Evolutionary conservation across 1,140 invertebrate genomes (phyloP), one percentile per base, ranked within the genome.

Genomic region (Gonioctena quinquepunctata): DNA sequence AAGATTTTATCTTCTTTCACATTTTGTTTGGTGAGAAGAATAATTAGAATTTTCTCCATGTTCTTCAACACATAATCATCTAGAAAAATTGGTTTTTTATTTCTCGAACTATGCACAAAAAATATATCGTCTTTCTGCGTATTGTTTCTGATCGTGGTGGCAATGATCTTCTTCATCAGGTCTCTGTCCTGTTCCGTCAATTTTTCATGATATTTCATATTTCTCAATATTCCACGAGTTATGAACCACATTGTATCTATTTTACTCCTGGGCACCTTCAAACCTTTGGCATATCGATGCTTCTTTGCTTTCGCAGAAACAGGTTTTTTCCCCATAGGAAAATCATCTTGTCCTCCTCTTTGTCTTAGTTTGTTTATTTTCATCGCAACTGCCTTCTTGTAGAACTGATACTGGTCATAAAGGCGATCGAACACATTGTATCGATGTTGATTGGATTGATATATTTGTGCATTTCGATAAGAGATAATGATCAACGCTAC

Each of bases 401-500:
- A 75, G 16, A 70, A 75, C 16, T 8, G 59, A 52, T 68, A 72
- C 33, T 75, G 72, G 5, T 72, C 59, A 18, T 56, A 25, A 4
- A 75, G 11, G 26, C 61, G 72, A 23, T 68, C 48, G 3, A 67
- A 8, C 3, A 75, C 62, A 3, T 27, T 19, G 19, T 67, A 67
- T 1, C 57, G 50, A 13, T 69, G 7, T 4, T 69, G 54, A 5
- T 70, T 50, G 1, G 66, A 70, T 62, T 68, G 69, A 65, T 19
- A 63, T 6, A 64, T 25, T 26, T 70, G 69, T 2, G 74, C 65
- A 27, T 76, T 50, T 0, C 60, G 33, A 33, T 76, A 77, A 50
- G 64, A 69, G 1, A 75, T 52, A 7, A 63, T 76, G 33, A 78
- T 69, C 13, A 75, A 71, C 16, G 69, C 63, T 22, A 78, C 60